phyloP scores from a whole-genome alignment of 1,140 invertebrate genomes.

The Drosophila kohkoa region DNA sequence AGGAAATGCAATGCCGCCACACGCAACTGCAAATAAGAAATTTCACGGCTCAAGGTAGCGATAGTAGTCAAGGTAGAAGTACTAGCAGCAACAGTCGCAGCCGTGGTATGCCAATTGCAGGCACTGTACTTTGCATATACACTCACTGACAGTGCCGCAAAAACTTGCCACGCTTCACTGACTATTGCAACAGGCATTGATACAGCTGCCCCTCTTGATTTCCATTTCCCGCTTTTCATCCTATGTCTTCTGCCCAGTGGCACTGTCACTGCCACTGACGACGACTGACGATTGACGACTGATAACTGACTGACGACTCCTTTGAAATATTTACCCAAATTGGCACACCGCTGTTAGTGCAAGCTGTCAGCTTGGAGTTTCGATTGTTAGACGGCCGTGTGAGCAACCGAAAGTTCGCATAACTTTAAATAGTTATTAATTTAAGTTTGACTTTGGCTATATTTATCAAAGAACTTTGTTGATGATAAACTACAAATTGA shows the following conservation, averaged over 20 bases:
- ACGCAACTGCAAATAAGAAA: slow-evolving; percentile 56
- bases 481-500: no score
- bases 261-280: neutral
- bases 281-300: neutral
- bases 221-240: neutral
- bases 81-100: neutral
- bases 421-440: neutral
- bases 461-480: no score
- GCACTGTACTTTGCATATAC: neutral
- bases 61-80: no score
- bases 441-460: neutral
- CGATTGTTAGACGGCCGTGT: neutral
- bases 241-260: neutral
- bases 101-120: slow-evolving; percentile 25
- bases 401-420: neutral
- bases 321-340: slow-evolving; percentile 47
- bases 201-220: neutral
- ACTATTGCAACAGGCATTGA: slow-evolving; percentile 21
- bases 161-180: slow-evolving; percentile 34
- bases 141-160: neutral
- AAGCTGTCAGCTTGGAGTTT: neutral
- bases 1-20: slow-evolving; percentile 56
- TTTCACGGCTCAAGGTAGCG: slow-evolving; percentile 43
- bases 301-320: slow-evolving; percentile 37
- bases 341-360: slow-evolving; percentile 29